Percentiles rank a stretch among this genome's conserved stretches.
Conservation (phyloP, 2,113 vertebrate species). For the Fregetta grallaria region DNA sequence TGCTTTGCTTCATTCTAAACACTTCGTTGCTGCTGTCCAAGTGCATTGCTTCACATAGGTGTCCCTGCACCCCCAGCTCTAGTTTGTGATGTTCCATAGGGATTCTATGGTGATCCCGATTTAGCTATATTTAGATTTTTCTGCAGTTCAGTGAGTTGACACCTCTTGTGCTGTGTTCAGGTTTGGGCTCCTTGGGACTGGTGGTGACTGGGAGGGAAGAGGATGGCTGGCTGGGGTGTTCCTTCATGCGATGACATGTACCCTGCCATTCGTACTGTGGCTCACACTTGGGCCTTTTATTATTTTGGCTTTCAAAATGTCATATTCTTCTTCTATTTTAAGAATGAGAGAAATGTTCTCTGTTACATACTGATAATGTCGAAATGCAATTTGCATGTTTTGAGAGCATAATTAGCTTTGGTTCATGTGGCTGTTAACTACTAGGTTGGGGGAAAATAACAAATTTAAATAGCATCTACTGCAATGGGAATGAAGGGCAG, state of each 20-base stretch:
- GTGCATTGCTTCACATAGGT: background rate
- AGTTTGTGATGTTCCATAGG: background rate
- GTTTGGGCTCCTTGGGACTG: background rate
- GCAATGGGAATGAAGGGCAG: background rate
- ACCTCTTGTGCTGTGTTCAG: background rate
- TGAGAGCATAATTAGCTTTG: background rate
- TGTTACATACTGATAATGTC: background rate
- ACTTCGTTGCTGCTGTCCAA: background rate
- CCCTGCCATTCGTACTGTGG: background rate
- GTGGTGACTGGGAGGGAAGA: background rate
- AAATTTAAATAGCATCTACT: background rate
- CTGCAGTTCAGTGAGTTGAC: background rate
- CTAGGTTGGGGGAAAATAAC: background rate
- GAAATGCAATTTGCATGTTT: background rate
- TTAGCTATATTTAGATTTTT: background rate
- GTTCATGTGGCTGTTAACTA: background rate
- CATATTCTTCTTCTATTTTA: background rate
- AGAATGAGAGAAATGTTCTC: background rate
- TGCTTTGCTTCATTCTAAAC: background rate
- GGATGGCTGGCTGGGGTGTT: background rate
- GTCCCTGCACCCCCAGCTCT: background rate
- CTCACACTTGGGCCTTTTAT: background rate
- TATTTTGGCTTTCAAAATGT: background rate
- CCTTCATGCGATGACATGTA: background rate
- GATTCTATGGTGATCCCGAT: background rate